These are phyloP conservation scores for Disparrhopalites patrizii DNA, from an alignment of 2,888 invertebrate genomes.

Conservation along the genomic window DNA sequence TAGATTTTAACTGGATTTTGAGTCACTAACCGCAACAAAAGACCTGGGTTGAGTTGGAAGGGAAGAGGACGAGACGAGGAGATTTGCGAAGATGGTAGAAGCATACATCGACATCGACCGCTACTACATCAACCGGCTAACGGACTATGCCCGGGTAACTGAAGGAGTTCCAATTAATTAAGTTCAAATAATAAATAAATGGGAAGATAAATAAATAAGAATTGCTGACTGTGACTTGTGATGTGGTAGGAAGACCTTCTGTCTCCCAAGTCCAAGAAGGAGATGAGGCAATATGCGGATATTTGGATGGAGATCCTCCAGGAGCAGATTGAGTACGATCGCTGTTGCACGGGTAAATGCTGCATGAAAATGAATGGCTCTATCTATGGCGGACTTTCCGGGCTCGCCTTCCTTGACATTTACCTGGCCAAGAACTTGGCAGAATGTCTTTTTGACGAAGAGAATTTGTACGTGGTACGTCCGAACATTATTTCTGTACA, in stretches of 20 bases:
- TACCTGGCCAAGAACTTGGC: constrained; percentile 14
- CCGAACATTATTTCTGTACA: neutral
- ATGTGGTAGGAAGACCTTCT: too few species aligned
- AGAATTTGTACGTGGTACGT: neutral
- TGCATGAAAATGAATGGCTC: constrained; percentile 6
- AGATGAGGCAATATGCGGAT: constrained; percentile 13
- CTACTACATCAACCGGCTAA: constrained; percentile 1
- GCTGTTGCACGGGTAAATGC: neutral
- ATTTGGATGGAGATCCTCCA: constrained; percentile 23
- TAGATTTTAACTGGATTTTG: too few species aligned
- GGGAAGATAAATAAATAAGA: too few species aligned
- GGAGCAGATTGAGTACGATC: constrained; percentile 12
- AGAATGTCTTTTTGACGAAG: constrained; percentile 1
- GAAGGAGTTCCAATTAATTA: too few species aligned
- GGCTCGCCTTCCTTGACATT: constrained; percentile 14
- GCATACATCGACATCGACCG: neutral
- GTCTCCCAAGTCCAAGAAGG: too few species aligned
- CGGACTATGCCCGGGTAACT: too few species aligned
- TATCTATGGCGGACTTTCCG: constrained; percentile 7
- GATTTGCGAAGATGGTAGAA: constrained; percentile 1
- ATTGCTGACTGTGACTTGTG: too few species aligned
- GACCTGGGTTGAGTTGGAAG: too few species aligned
- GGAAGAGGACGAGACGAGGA: too few species aligned
- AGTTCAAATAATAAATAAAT: too few species aligned
- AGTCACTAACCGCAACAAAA: too few species aligned